Percentiles rank a stretch among this genome's conserved stretches.
Evolutionary conservation across 1,140 invertebrate species (phyloP).

Genomic region (Anoplophora glabripennis): DNA sequence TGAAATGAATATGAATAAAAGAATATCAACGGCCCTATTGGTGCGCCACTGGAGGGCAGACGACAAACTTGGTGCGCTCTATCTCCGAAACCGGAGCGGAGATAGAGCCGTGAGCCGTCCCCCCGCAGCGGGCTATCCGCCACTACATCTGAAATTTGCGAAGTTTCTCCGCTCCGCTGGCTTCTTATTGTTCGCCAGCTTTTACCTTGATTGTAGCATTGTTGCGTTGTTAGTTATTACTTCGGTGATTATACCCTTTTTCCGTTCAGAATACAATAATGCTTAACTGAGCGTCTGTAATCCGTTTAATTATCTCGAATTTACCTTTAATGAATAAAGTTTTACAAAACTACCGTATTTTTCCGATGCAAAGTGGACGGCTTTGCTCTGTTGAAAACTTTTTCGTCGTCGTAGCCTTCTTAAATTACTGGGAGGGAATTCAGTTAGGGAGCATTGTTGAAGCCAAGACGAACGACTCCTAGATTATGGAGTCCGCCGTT

Average conservation of each 20-base stretch:
- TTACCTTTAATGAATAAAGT: conserved; percentile 30
- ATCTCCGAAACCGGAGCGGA: no score
- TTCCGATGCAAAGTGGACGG: conserved; percentile 4
- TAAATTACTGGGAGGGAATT: background rate
- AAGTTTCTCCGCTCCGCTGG: conserved; percentile 27
- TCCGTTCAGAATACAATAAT: conserved; percentile 3
- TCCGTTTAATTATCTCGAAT: conserved; percentile 30
- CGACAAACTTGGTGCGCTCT: no score
- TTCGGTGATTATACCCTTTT: conserved; percentile 6
- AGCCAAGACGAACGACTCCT: background rate
- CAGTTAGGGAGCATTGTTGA: background rate
- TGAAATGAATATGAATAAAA: no score
- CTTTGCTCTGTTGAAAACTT: background rate
- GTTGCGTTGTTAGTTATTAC: conserved; percentile 30
- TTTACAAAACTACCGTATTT: conserved; percentile 20
- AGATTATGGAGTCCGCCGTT: background rate
- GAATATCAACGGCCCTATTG: no score
- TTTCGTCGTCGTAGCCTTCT: background rate
- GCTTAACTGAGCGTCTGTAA: conserved; percentile 21
- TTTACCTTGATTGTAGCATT: conserved; percentile 34
- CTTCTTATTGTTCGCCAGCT: conserved; percentile 25
- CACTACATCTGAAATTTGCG: conserved; percentile 18
- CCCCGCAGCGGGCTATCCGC: conserved; percentile 16
- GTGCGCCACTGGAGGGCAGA: no score
- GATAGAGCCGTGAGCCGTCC: conserved; percentile 12